Conservation (phyloP, 2,113 vertebrate genomes). For the Dunckerocampus dactyliophorus region DNA sequence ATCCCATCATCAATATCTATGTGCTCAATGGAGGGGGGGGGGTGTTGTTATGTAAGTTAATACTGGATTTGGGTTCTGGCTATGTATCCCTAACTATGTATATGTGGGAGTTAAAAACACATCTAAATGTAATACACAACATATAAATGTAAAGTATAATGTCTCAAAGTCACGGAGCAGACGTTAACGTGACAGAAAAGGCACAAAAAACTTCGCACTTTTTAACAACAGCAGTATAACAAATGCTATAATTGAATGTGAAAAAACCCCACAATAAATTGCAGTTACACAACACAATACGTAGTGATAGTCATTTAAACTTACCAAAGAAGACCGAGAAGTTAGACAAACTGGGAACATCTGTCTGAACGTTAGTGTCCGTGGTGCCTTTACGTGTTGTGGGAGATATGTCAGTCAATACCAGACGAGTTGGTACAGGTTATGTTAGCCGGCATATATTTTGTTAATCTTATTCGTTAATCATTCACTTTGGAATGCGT, state of each 20-base stretch:
- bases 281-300: not conserved
- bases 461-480: not conserved
- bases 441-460: not conserved
- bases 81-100: conserved; percentile 19
- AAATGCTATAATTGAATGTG: not conserved
- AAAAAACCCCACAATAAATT: not conserved
- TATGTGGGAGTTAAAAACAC: too few species aligned
- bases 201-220: not conserved
- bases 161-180: not conserved
- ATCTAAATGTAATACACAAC: not conserved
- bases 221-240: not conserved
- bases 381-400: conserved; percentile 22
- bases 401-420: not conserved
- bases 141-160: not conserved
- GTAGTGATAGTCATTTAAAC: conserved; percentile 24
- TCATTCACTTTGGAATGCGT: not conserved
- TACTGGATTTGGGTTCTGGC: too few species aligned
- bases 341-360: conserved; percentile 50
- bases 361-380: conserved; percentile 32
- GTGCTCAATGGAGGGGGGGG: conserved; percentile 16
- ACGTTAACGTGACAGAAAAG: not conserved
- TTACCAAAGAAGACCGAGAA: conserved; percentile 44
- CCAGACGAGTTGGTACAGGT: not conserved
- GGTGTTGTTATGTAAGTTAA: conserved; percentile 46
- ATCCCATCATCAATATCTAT: too few species aligned